phyloP scores from a whole-genome alignment of 1,140 invertebrate species.

The Apocrypta bakeri region DNA sequence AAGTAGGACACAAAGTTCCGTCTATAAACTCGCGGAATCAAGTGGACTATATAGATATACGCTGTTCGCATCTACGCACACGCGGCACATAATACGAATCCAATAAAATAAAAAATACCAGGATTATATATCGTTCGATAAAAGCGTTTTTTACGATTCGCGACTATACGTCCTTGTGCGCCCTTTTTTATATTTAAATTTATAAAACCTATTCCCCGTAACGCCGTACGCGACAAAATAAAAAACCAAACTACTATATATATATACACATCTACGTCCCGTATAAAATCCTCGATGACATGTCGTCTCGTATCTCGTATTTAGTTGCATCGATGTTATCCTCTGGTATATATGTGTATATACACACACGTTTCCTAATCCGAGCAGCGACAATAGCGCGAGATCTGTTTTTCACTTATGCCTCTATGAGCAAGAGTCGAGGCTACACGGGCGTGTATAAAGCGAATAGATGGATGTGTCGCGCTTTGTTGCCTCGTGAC shows the following conservation, averaged over 20 bases:
- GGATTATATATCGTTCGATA: not conserved
- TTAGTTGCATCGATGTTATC: no score
- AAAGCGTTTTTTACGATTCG: slow-evolving; percentile 5
- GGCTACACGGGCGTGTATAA: not conserved
- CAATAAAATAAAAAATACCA: not conserved
- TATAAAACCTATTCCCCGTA: not conserved
- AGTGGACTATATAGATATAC: no score
- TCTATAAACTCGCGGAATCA: no score
- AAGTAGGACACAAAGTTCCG: no score
- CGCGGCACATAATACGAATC: no score
- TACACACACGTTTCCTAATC: not conserved
- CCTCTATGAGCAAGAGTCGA: not conserved
- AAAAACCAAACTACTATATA: no score
- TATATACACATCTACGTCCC: no score
- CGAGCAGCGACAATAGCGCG: not conserved
- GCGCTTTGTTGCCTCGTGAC: not conserved
- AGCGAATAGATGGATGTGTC: not conserved
- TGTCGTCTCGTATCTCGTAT: no score
- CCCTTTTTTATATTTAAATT: slow-evolving; percentile 29
- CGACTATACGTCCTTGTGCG: not conserved
- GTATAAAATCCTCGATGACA: no score
- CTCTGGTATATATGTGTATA: no score
- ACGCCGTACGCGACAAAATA: no score
- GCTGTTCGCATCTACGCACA: no score
- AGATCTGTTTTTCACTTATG: not conserved